Percentiles rank a stretch among this genome's conserved stretches.
These are phyloP conservation scores for Atrina japonica DNA, from an alignment of 2,888 invertebrate species.

Conservation along the genomic window DNA sequence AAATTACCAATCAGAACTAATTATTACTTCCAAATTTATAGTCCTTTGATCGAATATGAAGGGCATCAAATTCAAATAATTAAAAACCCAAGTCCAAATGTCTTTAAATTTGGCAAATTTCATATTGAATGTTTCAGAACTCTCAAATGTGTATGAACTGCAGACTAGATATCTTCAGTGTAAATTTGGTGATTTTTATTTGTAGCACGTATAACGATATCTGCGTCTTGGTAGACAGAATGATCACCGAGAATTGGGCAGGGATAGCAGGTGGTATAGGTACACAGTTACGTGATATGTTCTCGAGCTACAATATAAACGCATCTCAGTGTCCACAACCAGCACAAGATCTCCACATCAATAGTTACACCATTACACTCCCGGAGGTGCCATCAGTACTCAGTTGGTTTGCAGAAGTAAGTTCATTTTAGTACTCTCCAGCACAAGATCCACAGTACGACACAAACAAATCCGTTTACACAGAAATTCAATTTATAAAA, in stretches of 20 bases:
- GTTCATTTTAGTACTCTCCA: too few species aligned
- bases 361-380: conserved; percentile 45
- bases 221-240: conserved; percentile 57
- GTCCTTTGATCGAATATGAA: too few species aligned
- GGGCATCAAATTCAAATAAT: too few species aligned
- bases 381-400: conserved; percentile 56
- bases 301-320: conserved; percentile 35
- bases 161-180: too few species aligned
- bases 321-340: conserved; percentile 51
- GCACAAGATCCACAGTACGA: too few species aligned
- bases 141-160: too few species aligned
- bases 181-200: background rate
- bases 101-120: too few species aligned
- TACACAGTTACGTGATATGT: conserved; percentile 47
- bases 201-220: conserved; percentile 59
- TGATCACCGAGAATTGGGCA: conserved; percentile 62
- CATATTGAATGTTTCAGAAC: too few species aligned
- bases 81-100: too few species aligned
- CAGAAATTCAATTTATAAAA: too few species aligned
- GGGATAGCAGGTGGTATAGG: conserved; percentile 54
- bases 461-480: too few species aligned
- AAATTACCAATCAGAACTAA: background rate
- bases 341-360: conserved; percentile 47
- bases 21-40: background rate
- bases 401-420: conserved; percentile 60